Base-by-base conservation (phyloP, 1,140 invertebrate genomes). In the Drosophila santomea region DNA sequence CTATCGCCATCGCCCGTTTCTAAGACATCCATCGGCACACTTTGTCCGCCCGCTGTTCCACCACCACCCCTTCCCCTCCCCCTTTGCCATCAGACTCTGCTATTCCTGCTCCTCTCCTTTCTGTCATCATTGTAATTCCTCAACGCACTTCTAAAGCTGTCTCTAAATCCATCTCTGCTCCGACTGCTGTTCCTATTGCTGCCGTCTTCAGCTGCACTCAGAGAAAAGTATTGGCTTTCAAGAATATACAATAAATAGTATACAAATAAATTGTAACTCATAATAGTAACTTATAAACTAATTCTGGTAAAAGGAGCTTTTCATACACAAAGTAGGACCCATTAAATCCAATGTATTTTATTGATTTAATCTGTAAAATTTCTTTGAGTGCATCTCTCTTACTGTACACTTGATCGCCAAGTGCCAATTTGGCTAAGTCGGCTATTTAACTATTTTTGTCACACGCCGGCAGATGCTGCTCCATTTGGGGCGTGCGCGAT, bases 371-470 rank as follows among this genome's bases (percentile, higher is more conserved):
- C 41, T 8, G 10, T 43, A 10, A 17, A n/a, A 38, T 45, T 36
- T n/a, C 17, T 28, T 48, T 39, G 15, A 55, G 15, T 48, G 23
- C 14, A 25, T 55, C 36, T 35, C 47, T 51, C 35, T 36, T 52
- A 5, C 45, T 39, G 6, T n/a, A 39, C 32, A 15, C 54, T 59
- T 57, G 44, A 28, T 23, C 63, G 57, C 67, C 62, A 60, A 74
- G 60, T 66, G 81, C 74, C 82, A 81, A 81, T 84, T 84, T 84
- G 82, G 81, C 78, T 84, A 84, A 85, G 81, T 81, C 74, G 82
- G 63, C 81, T 86, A 74, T 80, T 85, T 86, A 85, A 71, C 81
- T 85, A 85, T 86, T 85, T 85, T 86, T 68, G 76, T 63, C 72
- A 61, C 64, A 69, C 59, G 50, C n/a, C 54, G 25, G 36, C 66